Conservation (phyloP, 2,888 invertebrate species). For the Sclerodermus sp. region DNA sequence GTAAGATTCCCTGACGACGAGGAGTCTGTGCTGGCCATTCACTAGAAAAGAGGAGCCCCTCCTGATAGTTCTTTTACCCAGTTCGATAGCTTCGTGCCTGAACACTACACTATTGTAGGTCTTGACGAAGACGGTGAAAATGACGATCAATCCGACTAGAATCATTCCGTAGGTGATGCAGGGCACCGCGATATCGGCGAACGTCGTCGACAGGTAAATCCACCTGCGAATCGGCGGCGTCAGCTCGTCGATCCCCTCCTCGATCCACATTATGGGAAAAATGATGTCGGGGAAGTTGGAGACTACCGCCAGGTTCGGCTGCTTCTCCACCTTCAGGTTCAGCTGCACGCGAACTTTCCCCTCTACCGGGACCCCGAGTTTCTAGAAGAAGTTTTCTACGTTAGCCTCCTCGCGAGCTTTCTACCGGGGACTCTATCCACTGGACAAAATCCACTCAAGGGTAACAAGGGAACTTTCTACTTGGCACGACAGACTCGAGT, state of each 20-base stretch:
- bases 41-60: constrained; percentile 67
- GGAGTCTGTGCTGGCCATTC: constrained; percentile 64
- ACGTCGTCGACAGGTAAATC: constrained; percentile 79
- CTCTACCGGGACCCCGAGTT: constrained; percentile 82
- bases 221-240: constrained; percentile 78
- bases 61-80: constrained; percentile 72
- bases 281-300: constrained; percentile 77
- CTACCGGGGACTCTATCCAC: no score
- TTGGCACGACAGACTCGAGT: no score
- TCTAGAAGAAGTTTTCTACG: constrained; percentile 60
- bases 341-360: constrained; percentile 80
- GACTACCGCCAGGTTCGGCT: constrained; percentile 72
- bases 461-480: no score
- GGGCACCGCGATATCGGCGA: constrained; percentile 73
- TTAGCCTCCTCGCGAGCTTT: not conserved
- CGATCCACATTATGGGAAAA: constrained; percentile 87
- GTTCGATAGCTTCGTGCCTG: constrained; percentile 74
- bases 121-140: constrained; percentile 70
- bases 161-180: constrained; percentile 74
- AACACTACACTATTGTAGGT: constrained; percentile 76
- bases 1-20: constrained; percentile 65
- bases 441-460: no score
- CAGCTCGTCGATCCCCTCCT: constrained; percentile 82
- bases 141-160: constrained; percentile 67
- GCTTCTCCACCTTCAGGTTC: constrained; percentile 77